Evolutionary conservation across 2,113 vertebrate species (phyloP), one percentile per base, ranked within the genome.

Genomic region (Amblyornis subalaris): DNA sequence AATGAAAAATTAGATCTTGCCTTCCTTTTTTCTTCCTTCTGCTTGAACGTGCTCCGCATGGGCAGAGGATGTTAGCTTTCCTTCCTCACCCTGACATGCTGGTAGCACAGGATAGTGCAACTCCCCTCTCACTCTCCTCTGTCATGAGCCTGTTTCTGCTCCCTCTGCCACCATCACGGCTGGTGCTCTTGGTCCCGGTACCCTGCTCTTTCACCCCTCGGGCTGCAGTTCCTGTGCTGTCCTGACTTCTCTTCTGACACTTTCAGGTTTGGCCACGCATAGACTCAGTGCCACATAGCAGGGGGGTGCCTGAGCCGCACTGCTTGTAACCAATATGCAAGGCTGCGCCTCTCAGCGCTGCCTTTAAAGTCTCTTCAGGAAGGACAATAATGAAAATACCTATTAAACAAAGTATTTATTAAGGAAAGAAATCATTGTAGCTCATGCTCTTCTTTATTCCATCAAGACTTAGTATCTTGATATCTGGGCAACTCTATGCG

Each of bases 241-340:
- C 25, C 51, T 35, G 3, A 5, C 16, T 25, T n/a, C 26, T 44
- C 35, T 20, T 84, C 31, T 42, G 25, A 5, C 44, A 12, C 48
- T 23, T 60, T 62, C 24, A 3, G 17, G 5, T 21, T 44, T 42
- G 71, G 21, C 53, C 8, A 10, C 33, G 3, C 8, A 4, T 28
- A 9, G 11, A 16, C 35, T 26, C 31, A 7, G 18, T 15, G 28
- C 14, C 36, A 8, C 1, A 2, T 3, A n/a, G 36, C 7, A 10
- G 14, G 2, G 13, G 24, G 8, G 4, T 53, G 72, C 20, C 35
- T 1, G 7, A 55, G 28, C 57, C 0, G 0, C 14, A 0, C 23
- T 26, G 29, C 42, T 4, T 17, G 70, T 21, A 78, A 15, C 31
- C 31, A 17, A 2, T 7, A 0, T 8, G 42, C 40, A 44, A 33